These are phyloP conservation scores for Amblyraja radiata DNA, from an alignment of 2,797 vertebrate species.

Conservation along the genomic window DNA sequence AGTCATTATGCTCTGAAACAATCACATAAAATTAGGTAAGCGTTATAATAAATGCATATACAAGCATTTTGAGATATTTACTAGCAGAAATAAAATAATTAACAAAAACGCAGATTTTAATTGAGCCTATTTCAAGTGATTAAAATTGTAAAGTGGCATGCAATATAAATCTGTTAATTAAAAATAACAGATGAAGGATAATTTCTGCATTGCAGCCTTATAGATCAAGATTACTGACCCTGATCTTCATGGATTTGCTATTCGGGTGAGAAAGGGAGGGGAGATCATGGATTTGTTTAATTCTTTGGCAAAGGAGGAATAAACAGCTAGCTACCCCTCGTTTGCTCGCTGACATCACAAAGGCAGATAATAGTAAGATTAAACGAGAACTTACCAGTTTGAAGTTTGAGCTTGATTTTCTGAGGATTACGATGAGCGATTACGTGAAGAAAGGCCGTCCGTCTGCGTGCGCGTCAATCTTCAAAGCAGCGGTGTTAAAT, in stretches of 20 bases:
- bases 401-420: no score
- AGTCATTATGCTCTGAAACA: not conserved
- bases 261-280: not conserved
- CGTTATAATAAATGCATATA: not conserved
- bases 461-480: no score
- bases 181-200: not conserved
- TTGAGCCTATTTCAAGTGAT: not conserved
- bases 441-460: no score
- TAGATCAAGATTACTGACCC: not conserved
- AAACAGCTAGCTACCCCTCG: not conserved
- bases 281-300: not conserved
- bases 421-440: no score
- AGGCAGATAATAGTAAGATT: no score
- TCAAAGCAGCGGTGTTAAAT: no score
- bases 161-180: not conserved
- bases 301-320: not conserved
- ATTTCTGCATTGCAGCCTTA: not conserved
- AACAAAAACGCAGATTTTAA: not conserved
- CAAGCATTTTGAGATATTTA: not conserved
- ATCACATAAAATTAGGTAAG: not conserved
- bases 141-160: not conserved
- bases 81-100: not conserved
- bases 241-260: not conserved
- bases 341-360: not conserved
- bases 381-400: no score